Base-by-base conservation (phyloP, 37 sponge, comb jelly and placozoan species). In the Aplysina aerophoba region DNA sequence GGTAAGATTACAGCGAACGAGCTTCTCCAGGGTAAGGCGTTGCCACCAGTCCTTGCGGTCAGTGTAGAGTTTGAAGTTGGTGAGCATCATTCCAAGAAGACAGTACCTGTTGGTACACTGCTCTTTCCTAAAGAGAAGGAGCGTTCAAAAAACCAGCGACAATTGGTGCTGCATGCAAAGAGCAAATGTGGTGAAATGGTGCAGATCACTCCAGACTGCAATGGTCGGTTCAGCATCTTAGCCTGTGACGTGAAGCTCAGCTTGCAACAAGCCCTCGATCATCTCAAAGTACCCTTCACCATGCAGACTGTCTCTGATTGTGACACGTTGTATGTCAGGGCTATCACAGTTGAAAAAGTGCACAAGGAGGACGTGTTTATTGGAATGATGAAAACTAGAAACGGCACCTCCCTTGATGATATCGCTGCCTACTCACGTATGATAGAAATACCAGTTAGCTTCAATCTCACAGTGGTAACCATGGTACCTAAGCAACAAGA, bases 401-500 rank as follows among this genome's bases (percentile, higher is more conserved):
- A 53, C 3, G 78, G 78, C 2, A n/a, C 44, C 78, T 41, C 39
- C 4, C 33, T 34, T 34, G 71, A 69, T 4, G 71, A 69, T 4
- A 11, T 50, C 3, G 4, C 31, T 15, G 20, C 25, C 25, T 75
- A 41, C 39, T 17, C 37, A 24, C 21, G 40, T 24, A 17, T 75
- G 21, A 4, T 54, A 21, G 78, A 53, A 40, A 11, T 75, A 2
- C 78, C 78, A 4, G 78, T 20, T 19, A 53, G n/a, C 37, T 25
- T 50, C n/a, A 24, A 41, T 4, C 37, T 75, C 20, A 24, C 44
- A 40, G 78, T 75, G 20, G 54, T 50, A 2, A 19, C 25, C 4
- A 75, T 75, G 78, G 78, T 22, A 40, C 44, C 78, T 24, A 75
- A 75, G 37, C 25, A 75, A 12, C 25, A 40, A 4, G 24, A 75